Evolutionary conservation across 2,888 invertebrate genomes (phyloP).

Genomic region (Dione vanillae): DNA sequence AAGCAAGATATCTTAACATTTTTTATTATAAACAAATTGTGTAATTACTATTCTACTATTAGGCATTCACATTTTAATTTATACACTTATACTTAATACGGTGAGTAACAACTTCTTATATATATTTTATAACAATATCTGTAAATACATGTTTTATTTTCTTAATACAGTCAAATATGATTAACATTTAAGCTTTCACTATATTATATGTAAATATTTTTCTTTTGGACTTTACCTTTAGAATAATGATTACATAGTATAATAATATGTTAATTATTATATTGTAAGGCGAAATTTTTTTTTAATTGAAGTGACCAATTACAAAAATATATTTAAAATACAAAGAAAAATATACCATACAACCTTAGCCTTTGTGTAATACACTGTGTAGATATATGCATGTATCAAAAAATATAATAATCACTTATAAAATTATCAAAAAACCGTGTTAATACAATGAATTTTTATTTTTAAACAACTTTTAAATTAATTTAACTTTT

Average conservation of each 20-base stretch:
- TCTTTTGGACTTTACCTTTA: not conserved
- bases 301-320: no score
- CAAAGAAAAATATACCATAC: no score
- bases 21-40: not conserved
- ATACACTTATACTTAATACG: not conserved
- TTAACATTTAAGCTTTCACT: not conserved
- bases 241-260: not conserved
- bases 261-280: not conserved
- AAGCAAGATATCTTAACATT: no score
- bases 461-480: no score
- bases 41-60: not conserved
- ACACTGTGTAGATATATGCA: no score
- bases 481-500: no score
- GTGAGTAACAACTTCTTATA: not conserved
- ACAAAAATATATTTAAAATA: no score
- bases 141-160: not conserved
- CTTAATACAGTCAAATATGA: not conserved
- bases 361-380: no score
- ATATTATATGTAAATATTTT: conserved; percentile 6
- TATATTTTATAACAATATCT: not conserved
- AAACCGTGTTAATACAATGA: no score
- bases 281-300: no score
- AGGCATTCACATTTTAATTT: not conserved
- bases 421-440: no score
- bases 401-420: no score